Percentiles rank a stretch among this genome's conserved stretches.
Conservation (phyloP, 2,113 vertebrate genomes). For the Phylloscopus trochiloides region DNA sequence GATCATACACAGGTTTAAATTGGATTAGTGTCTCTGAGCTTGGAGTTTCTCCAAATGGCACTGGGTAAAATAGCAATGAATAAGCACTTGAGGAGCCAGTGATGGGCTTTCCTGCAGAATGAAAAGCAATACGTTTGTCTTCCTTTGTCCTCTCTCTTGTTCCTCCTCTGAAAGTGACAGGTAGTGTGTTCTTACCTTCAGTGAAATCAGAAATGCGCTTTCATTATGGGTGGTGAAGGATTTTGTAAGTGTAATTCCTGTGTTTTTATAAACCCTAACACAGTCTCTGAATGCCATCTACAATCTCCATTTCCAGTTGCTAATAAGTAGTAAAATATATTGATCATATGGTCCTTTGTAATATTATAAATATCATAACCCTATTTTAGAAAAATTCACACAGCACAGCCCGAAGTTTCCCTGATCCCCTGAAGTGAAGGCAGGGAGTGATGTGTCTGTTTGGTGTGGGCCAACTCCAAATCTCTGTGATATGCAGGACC, state of each 20-base stretch:
- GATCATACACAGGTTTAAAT: background rate
- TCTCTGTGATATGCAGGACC: background rate
- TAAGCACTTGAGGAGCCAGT: background rate
- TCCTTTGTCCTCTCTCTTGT: background rate
- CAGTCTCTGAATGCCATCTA: background rate
- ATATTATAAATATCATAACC: background rate
- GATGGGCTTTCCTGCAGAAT: background rate
- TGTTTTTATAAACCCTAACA: background rate
- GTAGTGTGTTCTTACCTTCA: background rate
- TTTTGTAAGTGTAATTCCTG: background rate
- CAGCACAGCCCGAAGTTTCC: background rate
- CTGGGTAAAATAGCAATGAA: background rate
- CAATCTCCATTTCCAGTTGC: background rate
- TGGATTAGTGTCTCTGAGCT: background rate
- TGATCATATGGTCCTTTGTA: background rate
- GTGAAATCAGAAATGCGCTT: background rate
- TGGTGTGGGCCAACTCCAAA: background rate
- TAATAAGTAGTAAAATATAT: background rate
- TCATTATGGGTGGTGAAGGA: background rate
- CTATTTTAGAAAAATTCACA: background rate
- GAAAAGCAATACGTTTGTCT: accelerated
- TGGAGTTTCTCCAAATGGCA: background rate
- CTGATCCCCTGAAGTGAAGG: background rate
- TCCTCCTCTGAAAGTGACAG: background rate
- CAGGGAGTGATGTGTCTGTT: background rate